Evolutionary conservation across 2,113 vertebrate genomes (phyloP).

Genomic region (Larimichthys crocea): DNA sequence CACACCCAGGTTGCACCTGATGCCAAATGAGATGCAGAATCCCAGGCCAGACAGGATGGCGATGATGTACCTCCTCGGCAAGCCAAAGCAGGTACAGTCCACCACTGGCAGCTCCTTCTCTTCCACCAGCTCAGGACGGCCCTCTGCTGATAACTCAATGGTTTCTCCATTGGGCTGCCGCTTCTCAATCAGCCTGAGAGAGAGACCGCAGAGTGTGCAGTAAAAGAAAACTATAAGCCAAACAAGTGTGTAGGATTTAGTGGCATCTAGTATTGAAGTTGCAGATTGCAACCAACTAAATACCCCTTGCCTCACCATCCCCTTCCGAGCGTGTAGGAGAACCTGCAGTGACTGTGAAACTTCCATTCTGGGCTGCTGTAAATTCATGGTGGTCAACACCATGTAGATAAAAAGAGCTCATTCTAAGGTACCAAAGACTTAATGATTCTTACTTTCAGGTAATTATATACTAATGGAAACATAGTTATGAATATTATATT

Average conservation of each 20-base stretch:
- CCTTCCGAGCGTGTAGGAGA: too few species aligned
- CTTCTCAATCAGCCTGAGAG: conserved; percentile 88
- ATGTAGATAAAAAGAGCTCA: too few species aligned
- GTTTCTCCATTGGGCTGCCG: conserved; percentile 90
- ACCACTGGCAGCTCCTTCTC: conserved; percentile 91
- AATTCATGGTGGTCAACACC: too few species aligned
- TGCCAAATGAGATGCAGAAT: conserved; percentile 96
- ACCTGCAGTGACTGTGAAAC: too few species aligned
- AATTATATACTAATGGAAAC: too few species aligned
- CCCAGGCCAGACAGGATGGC: conserved; percentile 94
- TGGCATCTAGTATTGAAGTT: too few species aligned
- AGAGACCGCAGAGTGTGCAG: background rate
- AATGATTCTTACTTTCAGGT: too few species aligned
- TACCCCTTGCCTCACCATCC: too few species aligned
- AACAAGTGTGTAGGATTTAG: background rate
- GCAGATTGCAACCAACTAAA: too few species aligned
- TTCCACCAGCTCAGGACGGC: conserved; percentile 87
- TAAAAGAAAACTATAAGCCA: background rate
- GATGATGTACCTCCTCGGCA: conserved; percentile 93
- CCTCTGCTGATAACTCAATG: conserved; percentile 91
- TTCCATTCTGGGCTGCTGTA: too few species aligned
- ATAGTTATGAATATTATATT: too few species aligned
- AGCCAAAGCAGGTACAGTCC: conserved; percentile 93
- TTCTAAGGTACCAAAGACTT: too few species aligned
- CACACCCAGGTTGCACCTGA: conserved; percentile 94